phyloP scores from a whole-genome alignment of 1,140 invertebrate genomes.

The Chlorops oryzae region DNA sequence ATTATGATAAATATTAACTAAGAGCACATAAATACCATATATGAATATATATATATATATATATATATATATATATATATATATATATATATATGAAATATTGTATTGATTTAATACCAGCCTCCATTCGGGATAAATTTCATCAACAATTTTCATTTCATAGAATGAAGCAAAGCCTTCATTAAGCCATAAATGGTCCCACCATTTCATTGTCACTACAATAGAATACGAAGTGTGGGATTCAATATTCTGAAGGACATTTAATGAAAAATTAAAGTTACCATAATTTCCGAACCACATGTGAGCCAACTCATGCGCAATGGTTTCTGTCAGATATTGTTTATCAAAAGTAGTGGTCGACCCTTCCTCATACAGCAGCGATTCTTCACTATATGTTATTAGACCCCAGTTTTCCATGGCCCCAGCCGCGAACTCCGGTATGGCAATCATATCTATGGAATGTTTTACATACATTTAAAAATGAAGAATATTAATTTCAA shows the following conservation, averaged over 20 bases:
- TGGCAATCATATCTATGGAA: slow-evolving; percentile 40
- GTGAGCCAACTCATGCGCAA: slow-evolving; percentile 60
- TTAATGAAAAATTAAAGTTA: no score
- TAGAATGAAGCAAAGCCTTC: slow-evolving; percentile 54
- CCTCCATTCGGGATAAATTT: no score
- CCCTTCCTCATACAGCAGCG: slow-evolving; percentile 30
- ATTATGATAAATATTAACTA: no score
- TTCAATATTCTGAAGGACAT: no score
- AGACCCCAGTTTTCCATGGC: slow-evolving; percentile 48
- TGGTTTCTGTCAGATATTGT: slow-evolving; percentile 53
- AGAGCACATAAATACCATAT: no score
- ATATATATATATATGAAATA: no score
- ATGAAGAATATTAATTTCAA: no score
- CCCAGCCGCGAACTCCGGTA: slow-evolving; percentile 43
- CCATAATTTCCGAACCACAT: slow-evolving; percentile 64
- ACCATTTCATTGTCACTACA: slow-evolving; percentile 59
- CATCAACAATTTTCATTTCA: slow-evolving; percentile 10
- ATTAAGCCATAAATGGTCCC: slow-evolving; percentile 57
- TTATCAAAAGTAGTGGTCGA: slow-evolving; percentile 39
- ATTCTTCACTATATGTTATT: slow-evolving; percentile 42
- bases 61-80: no score
- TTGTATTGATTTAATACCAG: no score
- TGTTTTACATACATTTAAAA: no score
- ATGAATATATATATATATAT: no score
- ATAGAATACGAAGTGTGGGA: no score